Evolutionary conservation across 1,140 invertebrate genomes (phyloP), one percentile per base, ranked within the genome.

Genomic region (Lysiphlebus fabarum): DNA sequence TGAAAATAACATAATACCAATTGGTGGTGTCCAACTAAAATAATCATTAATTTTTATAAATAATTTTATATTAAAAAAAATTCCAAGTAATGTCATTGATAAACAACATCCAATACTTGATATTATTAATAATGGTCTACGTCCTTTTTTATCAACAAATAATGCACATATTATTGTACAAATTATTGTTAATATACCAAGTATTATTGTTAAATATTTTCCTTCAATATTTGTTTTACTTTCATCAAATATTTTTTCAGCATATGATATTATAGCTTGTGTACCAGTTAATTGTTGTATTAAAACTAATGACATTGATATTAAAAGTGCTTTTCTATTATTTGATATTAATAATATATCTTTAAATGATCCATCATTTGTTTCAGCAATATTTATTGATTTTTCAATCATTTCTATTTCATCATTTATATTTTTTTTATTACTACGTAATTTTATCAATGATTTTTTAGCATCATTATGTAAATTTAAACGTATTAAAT

Each of bases 281-380:
- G 87, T 87, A 1, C 89, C 87, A 47, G 83, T 87, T 53, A 89
- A 81, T 67, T 90, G 87, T 69, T 92, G 90, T 8, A 87, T 83
- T 2, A 85, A 73, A 64, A 86, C 83, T 59, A 90, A 77, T 11
- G 82, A 80, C 43, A 87, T 59, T 17, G 84, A 76, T 34, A 89
- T 85, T n/a, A 83, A 72, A 5, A 90, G 72, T 8, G 84, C 86
- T 14, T 61, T 86, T 55, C 83, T 79, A 71, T 87, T 86, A 26
- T 79, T 82, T 12, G 75, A 72, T 0, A 82, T 79, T 0, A 66
- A 73, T 26, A 86, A 69, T 4, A 87, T 70, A 65, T 87, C 83
- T 64, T 71, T 76, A 66, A 85, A 77, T 36, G 75, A 76, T 17
- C 80, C 77, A 36, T 79, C 75, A 17, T 82, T 81, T 56, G 81